A percentile compares a stretch with the other conserved stretches of the same genome.
Conservation (phyloP, 2,113 vertebrate genomes). For the Nycticebus coucang region DNA sequence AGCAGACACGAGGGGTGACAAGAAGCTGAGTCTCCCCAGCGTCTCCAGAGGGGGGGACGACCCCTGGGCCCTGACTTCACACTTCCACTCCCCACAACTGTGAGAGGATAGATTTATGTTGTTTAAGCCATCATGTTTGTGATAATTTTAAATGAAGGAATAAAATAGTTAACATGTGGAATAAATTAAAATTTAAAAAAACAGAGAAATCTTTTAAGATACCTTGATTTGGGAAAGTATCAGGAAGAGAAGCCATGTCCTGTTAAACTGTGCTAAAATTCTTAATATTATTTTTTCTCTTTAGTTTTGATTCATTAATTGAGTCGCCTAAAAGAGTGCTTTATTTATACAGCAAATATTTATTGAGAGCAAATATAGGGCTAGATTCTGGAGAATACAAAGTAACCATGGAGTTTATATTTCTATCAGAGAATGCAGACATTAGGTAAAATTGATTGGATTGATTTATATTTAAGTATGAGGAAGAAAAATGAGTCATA, state of each 20-base stretch:
- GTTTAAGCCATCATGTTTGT: background rate
- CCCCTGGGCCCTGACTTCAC: background rate
- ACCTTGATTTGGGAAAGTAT: background rate
- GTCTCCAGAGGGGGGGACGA: rapidly evolving
- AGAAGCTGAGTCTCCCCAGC: background rate
- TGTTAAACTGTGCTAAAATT: background rate
- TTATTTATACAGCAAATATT: background rate
- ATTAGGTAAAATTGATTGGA: background rate
- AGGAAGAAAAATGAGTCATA: background rate
- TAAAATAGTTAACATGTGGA: background rate
- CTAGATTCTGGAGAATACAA: background rate
- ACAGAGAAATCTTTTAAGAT: background rate
- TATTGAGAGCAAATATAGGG: background rate
- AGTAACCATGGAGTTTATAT: background rate
- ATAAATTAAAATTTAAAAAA: background rate
- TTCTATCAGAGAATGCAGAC: background rate
- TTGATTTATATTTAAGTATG: background rate
- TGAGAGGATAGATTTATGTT: background rate
- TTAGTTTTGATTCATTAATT: background rate
- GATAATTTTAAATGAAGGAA: background rate
- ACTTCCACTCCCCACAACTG: background rate
- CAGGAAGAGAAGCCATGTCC: background rate
- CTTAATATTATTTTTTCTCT: background rate
- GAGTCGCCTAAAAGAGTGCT: background rate
- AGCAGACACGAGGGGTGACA: rapidly evolving